Base-by-base conservation (phyloP, 37 sponge, comb jelly and placozoan genomes). In the Diacarnus erythraeanus region DNA sequence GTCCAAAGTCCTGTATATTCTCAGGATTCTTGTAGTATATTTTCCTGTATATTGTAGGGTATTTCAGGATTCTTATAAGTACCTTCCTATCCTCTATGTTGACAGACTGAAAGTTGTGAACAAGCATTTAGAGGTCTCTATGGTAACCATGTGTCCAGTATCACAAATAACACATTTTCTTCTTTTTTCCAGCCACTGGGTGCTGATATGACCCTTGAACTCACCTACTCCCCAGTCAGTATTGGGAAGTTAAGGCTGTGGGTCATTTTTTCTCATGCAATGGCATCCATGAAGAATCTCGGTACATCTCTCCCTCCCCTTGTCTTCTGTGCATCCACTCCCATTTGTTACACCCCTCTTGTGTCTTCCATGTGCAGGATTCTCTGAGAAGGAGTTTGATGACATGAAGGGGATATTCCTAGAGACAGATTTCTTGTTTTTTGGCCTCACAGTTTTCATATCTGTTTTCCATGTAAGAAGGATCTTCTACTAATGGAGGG, bases 351-450 rank as follows among this genome's bases (percentile, higher is more conserved):
- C 17, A 10, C 56, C 17, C 10, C 17, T 17, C 56, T 17, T 54
- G 56, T 20, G 17, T 20, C 6, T 4, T 27, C 23, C 60, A 1
- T 38, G 20, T 71, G 9, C 60, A 91, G 97, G 97, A 0, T 97
- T 97, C 78, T 64, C 89, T 2, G 89, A 93, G 12, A 87, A 93
- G 40, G 97, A 97, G 38, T 77, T 97, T 71, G 97, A 97, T 76
- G 89, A 90, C 64, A 71, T 97, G 30, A 97, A 93, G 44, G 92
- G 92, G 18, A 87, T 97, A 6, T 88, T 97, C 41, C 34, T 91
- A 43, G 94, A 89, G 57, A 91, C 84, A 23, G 87, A 83, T 47
- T 61, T 90, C 37, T 83, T 80, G 59, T 70, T 97, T 27, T 74
- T 97, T 42, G 71, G 75, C 8, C 84, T 97, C 26, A 97, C 97